Conservation (phyloP, 2,113 vertebrate species). For the Callaeas wilsoni region DNA sequence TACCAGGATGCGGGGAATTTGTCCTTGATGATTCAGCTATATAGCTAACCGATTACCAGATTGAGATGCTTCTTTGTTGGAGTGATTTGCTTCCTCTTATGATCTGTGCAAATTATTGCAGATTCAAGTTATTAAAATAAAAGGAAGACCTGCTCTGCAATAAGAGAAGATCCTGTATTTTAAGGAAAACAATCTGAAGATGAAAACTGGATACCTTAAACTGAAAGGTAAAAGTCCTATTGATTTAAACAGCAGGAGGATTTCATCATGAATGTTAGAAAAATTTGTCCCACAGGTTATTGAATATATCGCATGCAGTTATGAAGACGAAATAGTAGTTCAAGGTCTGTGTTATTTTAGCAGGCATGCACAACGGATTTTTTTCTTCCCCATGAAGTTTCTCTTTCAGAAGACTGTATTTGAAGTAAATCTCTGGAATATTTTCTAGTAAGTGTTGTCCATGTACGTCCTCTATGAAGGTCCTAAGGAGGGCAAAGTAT, state of each 20-base stretch:
- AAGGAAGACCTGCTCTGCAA: not conserved
- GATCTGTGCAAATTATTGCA: not conserved
- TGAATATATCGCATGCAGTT: not conserved
- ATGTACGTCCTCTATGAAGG: not conserved
- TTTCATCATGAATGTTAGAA: not conserved
- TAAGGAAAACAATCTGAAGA: not conserved
- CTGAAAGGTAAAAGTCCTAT: not conserved
- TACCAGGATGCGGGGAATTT: not conserved
- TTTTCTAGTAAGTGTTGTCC: not conserved
- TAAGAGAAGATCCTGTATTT: not conserved
- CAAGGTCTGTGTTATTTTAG: not conserved
- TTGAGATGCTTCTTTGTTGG: not conserved
- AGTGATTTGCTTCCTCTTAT: not conserved
- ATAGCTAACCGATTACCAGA: not conserved
- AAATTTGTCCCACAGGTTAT: not conserved
- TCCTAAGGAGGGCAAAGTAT: not conserved
- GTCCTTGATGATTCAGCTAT: not conserved
- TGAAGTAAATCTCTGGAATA: not conserved
- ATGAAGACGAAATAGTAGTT: not conserved
- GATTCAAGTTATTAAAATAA: not conserved
- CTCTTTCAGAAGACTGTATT: not conserved
- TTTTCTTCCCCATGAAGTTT: not conserved
- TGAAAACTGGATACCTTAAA: not conserved
- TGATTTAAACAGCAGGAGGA: not conserved
- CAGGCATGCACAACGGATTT: not conserved